A percentile compares a stretch with the other conserved stretches of the same genome.
These are phyloP conservation scores for Amphimallon solstitiale DNA, from an alignment of 2,888 invertebrate species.

Conservation along the genomic window DNA sequence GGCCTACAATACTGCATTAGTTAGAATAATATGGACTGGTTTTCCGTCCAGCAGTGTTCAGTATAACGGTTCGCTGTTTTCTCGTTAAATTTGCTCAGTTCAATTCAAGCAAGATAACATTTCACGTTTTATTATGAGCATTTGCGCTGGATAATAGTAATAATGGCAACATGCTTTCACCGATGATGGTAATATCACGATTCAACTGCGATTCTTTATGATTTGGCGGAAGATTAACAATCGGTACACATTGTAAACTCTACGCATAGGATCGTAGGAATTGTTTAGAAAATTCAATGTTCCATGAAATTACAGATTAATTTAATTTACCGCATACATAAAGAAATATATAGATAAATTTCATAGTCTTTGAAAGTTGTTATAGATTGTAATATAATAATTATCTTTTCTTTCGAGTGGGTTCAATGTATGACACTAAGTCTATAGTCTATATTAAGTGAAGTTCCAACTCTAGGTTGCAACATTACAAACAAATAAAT, in stretches of 20 bases:
- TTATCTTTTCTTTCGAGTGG: too few relatives aligned
- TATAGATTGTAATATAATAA: too few relatives aligned
- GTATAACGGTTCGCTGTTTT: constrained; percentile 1
- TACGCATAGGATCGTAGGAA: neutral
- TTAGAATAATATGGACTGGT: neutral
- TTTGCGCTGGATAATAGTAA: constrained; percentile 3
- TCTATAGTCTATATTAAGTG: too few relatives aligned
- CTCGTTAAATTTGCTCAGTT: constrained; percentile 20
- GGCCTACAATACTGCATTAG: neutral
- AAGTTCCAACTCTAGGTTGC: too few relatives aligned
- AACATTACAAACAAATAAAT: too few relatives aligned
- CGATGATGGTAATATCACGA: constrained; percentile 18
- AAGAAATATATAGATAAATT: too few relatives aligned
- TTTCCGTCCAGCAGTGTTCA: neutral
- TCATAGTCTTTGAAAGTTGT: too few relatives aligned
- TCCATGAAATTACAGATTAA: too few relatives aligned
- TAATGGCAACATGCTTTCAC: constrained; percentile 18
- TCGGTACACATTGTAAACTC: neutral
- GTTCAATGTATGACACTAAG: too few relatives aligned
- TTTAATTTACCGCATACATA: too few relatives aligned
- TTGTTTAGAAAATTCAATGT: too few relatives aligned
- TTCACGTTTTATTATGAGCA: constrained; percentile 18
- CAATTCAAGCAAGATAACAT: constrained; percentile 7
- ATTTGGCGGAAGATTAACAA: constrained; percentile 19
- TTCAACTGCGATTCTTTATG: constrained; percentile 15